Evolutionary conservation across 2,888 invertebrate genomes (phyloP).

Genomic region (Gisinianus flammeolus): DNA sequence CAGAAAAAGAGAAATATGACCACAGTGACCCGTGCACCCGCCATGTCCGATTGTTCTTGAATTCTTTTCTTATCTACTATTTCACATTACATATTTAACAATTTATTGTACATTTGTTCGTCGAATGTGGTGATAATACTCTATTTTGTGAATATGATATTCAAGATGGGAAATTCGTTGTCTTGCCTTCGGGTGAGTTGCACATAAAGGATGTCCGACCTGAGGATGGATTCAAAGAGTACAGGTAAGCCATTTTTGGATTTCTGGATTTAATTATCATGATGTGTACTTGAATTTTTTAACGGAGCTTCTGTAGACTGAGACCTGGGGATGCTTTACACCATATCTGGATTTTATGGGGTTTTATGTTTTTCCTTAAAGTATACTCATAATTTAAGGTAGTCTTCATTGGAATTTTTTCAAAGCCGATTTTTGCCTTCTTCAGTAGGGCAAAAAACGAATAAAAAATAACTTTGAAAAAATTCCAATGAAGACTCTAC

Average conservation of each 20-base stretch:
- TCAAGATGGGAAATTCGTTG: slow-evolving; percentile 91
- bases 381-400: too few species aligned
- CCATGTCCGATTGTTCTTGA: slow-evolving; percentile 60
- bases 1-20: slow-evolving; percentile 43
- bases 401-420: too few species aligned
- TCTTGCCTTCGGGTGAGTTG: slow-evolving; percentile 91
- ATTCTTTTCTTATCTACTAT: slow-evolving; percentile 34
- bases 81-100: not conserved
- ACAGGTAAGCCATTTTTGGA: slow-evolving; percentile 61
- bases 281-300: not conserved
- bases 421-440: too few species aligned
- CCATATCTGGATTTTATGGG: too few species aligned
- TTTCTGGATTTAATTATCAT: not conserved
- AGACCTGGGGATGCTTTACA: too few species aligned
- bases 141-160: slow-evolving; percentile 57
- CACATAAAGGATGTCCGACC: slow-evolving; percentile 94
- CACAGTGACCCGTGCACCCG: slow-evolving; percentile 59
- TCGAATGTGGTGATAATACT: slow-evolving; percentile 36
- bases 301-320: too few species aligned
- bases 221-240: slow-evolving; percentile 91
- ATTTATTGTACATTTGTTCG: slow-evolving; percentile 9
- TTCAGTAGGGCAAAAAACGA: too few species aligned
- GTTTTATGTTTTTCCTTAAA: too few species aligned
- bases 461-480: too few species aligned
- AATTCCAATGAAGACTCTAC: too few species aligned